phyloP scores from a whole-genome alignment of 2,888 invertebrate genomes.

The Luperina testacea region DNA sequence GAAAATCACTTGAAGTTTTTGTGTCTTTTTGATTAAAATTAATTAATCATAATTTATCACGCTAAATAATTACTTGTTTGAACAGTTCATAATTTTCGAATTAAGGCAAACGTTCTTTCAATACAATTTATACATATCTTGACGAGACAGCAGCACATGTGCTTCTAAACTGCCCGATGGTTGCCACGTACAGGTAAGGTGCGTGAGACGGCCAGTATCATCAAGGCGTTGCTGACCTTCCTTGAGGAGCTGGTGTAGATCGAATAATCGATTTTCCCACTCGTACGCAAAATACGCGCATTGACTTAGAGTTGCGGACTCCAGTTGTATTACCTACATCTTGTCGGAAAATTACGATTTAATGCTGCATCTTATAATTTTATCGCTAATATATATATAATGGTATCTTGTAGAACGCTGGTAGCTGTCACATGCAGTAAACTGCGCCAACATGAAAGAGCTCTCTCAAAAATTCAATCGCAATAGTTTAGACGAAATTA shows the following conservation, averaged over 20 bases:
- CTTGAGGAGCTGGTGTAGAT: neutral
- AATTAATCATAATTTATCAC: conserved; percentile 43
- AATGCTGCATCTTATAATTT: neutral
- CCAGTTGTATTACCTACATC: neutral
- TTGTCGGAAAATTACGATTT: neutral
- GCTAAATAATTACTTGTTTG: neutral
- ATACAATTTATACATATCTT: neutral
- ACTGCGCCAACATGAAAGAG: conserved; percentile 23
- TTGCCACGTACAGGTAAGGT: neutral
- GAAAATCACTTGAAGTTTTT: conserved; percentile 30
- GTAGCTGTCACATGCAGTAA: conserved; percentile 43
- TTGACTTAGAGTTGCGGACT: neutral
- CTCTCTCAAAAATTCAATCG: conserved; percentile 23
- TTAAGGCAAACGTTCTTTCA: neutral
- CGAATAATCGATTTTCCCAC: neutral
- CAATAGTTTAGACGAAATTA: conserved; percentile 33
- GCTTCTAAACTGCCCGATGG: neutral
- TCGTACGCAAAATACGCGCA: neutral
- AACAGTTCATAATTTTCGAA: neutral
- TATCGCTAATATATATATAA: conserved; percentile 29
- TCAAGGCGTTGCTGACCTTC: neutral
- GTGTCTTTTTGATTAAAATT: conserved; percentile 12
- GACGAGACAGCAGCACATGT: neutral
- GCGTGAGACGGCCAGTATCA: neutral
- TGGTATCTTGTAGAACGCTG: conserved; percentile 9